These are phyloP conservation scores for Nannobrachium achirus DNA, from an alignment of 2,113 vertebrate species.

Conservation along the genomic window DNA sequence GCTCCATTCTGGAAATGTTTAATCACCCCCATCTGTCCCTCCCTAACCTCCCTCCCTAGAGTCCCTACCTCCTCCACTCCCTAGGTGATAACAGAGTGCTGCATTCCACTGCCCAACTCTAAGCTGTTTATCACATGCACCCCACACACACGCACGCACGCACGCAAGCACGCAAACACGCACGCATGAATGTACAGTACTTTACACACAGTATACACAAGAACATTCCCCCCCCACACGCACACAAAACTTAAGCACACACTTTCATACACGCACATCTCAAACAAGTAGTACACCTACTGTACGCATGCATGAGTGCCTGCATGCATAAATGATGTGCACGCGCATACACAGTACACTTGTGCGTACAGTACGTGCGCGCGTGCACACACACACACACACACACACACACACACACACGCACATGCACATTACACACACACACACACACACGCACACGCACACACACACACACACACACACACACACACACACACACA, in stretches of 20 bases:
- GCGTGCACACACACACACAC: constrained; percentile 13
- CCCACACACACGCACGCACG: background rate
- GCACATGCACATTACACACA: too few species aligned
- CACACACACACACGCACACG: too few species aligned
- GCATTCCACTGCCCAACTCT: constrained; percentile 11
- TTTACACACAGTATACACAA: too few species aligned
- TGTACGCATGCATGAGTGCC: too few species aligned
- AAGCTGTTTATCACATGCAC: constrained; percentile 46
- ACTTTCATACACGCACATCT: too few species aligned
- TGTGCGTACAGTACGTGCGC: too few species aligned
- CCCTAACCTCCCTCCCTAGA: background rate
- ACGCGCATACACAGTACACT: too few species aligned
- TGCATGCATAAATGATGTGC: too few species aligned
- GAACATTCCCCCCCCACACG: too few species aligned
- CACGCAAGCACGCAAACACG: background rate
- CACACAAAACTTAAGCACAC: too few species aligned
- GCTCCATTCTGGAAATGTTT: constrained; percentile 38
- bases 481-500: background rate
- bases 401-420: background rate
- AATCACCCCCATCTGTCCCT: constrained; percentile 30
- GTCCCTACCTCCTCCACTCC: background rate
- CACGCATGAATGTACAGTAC: background rate
- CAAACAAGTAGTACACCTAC: too few species aligned
- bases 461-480: background rate
- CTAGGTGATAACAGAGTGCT: constrained; percentile 18